Evolutionary conservation across 2,888 invertebrate genomes (phyloP).

Genomic region (Synergus gifuensis): DNA sequence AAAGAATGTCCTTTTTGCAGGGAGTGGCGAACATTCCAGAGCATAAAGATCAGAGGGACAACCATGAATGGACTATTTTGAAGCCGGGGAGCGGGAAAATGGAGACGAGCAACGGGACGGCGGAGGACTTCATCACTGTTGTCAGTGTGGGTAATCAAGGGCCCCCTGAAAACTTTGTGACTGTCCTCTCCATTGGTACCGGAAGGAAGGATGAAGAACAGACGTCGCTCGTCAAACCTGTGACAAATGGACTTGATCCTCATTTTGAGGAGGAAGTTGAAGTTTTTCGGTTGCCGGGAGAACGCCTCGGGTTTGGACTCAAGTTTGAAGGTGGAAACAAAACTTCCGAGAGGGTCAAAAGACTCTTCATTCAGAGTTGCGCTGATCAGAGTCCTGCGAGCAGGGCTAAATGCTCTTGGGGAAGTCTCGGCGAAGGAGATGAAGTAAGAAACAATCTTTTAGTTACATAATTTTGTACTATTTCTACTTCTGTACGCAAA

Average conservation of each 20-base stretch:
- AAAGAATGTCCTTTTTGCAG: constrained; percentile 61
- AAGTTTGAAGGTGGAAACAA: constrained; percentile 95
- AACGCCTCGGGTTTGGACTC: constrained; percentile 92
- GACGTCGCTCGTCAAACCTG: constrained; percentile 40
- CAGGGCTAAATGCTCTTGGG: constrained; percentile 90
- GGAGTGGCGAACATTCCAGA: constrained; percentile 67
- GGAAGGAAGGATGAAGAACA: constrained; percentile 69
- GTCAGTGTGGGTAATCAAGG: constrained; percentile 78
- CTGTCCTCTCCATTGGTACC: constrained; percentile 82
- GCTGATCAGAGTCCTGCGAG: constrained; percentile 93
- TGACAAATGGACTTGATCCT: constrained; percentile 61
- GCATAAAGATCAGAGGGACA: constrained; percentile 58
- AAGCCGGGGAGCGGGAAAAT: constrained; percentile 58
- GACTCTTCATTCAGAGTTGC: constrained; percentile 93
- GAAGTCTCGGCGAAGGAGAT: constrained; percentile 90
- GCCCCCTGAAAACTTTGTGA: constrained; percentile 79
- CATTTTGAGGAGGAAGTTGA: constrained; percentile 85
- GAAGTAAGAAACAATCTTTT: constrained; percentile 78
- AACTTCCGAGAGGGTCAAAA: constrained; percentile 87
- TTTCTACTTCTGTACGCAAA: too few species aligned
- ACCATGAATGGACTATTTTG: constrained; percentile 65
- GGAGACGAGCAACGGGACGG: constrained; percentile 61
- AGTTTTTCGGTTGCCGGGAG: constrained; percentile 92
- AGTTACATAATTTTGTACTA: too few species aligned
- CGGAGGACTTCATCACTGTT: constrained; percentile 81